A percentile compares a stretch with the other conserved stretches of the same genome.
Conservation (phyloP, 2,888 invertebrate species). For the Tetramorium bicarinatum region DNA sequence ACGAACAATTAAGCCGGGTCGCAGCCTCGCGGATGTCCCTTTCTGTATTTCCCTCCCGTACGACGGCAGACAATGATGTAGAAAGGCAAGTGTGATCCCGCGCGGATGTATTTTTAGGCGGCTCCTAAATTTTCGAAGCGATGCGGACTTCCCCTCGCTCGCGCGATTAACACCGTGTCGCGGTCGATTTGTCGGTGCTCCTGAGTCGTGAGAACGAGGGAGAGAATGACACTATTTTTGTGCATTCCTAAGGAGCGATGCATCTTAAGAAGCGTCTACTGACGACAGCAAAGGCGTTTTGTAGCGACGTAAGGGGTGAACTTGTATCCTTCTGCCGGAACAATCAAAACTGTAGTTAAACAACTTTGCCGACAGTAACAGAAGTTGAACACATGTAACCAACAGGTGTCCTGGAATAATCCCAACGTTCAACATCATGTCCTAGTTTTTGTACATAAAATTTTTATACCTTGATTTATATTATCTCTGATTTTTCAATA, state of each 20-base stretch:
- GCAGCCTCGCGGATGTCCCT: neutral
- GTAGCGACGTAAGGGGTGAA: conserved; percentile 27
- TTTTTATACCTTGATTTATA: neutral
- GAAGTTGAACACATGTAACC: conserved; percentile 15
- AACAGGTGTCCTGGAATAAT: conserved; percentile 18
- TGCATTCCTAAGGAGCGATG: conserved; percentile 62
- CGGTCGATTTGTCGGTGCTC: conserved; percentile 75
- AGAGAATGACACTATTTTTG: conserved; percentile 69
- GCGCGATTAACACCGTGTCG: conserved; percentile 75
- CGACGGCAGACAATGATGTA: neutral
- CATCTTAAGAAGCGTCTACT: conserved; percentile 58
- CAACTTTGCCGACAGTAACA: conserved; percentile 20
- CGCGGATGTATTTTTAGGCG: conserved; percentile 65
- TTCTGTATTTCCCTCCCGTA: neutral
- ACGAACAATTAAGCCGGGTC: conserved; percentile 12
- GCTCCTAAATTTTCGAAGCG: conserved; percentile 67
- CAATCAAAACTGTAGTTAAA: conserved; percentile 32
- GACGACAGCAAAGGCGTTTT: conserved; percentile 39
- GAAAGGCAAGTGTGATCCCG: conserved; percentile 51
- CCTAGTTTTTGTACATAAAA: neutral
- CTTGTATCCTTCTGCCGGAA: neutral
- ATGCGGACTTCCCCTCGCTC: conserved; percentile 39
- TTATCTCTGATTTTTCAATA: neutral
- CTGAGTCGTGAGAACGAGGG: conserved; percentile 63
- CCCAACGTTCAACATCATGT: neutral